Percentiles rank a stretch among this genome's conserved stretches.
These are phyloP conservation scores for Ceuthmochares aereus DNA, from an alignment of 2,113 vertebrate genomes.

Conservation along the genomic window DNA sequence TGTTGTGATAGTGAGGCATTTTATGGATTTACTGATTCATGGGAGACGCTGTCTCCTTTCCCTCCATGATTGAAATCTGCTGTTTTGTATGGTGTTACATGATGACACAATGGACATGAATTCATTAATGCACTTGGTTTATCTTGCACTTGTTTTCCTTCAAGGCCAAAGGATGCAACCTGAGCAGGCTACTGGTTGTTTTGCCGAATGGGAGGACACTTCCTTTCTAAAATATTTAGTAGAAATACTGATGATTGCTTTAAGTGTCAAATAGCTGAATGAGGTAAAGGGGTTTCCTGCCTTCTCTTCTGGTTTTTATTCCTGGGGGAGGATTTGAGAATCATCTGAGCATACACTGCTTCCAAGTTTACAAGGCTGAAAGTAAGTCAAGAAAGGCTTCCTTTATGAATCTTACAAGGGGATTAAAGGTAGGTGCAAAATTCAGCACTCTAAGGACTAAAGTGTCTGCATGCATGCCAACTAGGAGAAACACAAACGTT, in stretches of 20 bases:
- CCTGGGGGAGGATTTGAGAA: background rate
- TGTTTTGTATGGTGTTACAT: background rate
- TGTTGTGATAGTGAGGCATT: background rate
- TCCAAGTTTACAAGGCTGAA: background rate
- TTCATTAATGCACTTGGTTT: background rate
- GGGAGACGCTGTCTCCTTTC: background rate
- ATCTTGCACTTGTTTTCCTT: conserved; percentile 9
- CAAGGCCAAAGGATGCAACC: background rate
- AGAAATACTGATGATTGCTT: background rate
- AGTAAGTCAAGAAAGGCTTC: background rate
- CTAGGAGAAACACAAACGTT: accelerated
- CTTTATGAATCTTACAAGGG: background rate
- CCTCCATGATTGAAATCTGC: background rate
- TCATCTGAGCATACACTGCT: background rate
- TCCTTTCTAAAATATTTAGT: background rate
- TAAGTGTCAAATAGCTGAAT: background rate
- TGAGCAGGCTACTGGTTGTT: background rate
- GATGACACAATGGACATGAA: background rate
- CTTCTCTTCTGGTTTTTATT: background rate
- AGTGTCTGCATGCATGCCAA: background rate
- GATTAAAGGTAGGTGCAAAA: background rate
- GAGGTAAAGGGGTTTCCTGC: background rate
- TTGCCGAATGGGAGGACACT: background rate
- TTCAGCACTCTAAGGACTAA: background rate
- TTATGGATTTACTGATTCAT: background rate